Evolutionary conservation across 2,888 invertebrate species (phyloP).

Genomic region (Abrostola tripartita): DNA sequence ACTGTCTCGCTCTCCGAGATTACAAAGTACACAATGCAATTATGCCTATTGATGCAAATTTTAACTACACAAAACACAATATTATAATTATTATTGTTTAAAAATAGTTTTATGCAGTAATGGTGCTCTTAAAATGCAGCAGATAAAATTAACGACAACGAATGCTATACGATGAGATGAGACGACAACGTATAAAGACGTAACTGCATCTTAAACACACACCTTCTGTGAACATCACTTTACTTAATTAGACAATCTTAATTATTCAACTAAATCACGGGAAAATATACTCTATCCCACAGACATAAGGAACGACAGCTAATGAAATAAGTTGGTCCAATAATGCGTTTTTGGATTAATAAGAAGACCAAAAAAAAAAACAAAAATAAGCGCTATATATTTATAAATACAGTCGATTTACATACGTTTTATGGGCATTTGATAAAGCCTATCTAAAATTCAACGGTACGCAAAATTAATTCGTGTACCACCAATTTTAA

Average conservation of each 20-base stretch:
- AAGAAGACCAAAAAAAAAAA: neutral
- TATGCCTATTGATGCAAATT: too few species aligned
- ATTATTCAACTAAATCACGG: conserved; percentile 12
- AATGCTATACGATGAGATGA: too few species aligned
- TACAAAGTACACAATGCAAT: too few species aligned
- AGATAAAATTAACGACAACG: too few species aligned
- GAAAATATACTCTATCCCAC: neutral
- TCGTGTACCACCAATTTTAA: conserved; percentile 14
- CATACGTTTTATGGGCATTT: neutral
- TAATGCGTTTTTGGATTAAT: conserved; percentile 25
- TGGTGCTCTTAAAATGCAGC: too few species aligned
- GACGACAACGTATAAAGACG: conserved; percentile 39
- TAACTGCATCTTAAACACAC: conserved; percentile 53
- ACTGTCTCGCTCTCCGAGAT: too few species aligned
- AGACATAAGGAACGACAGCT: neutral
- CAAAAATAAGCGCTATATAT: conserved; percentile 15
- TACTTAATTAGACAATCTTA: conserved; percentile 11
- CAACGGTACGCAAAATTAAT: conserved; percentile 11
- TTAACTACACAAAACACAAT: too few species aligned
- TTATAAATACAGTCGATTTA: conserved; percentile 3
- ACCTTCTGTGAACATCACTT: conserved; percentile 42
- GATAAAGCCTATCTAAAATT: conserved; percentile 17
- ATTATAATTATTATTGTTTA: too few species aligned
- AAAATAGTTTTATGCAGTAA: too few species aligned
- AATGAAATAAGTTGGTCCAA: conserved; percentile 7